Conservation (phyloP, 2,113 vertebrate species). For the Himantopus leucocephalus region DNA sequence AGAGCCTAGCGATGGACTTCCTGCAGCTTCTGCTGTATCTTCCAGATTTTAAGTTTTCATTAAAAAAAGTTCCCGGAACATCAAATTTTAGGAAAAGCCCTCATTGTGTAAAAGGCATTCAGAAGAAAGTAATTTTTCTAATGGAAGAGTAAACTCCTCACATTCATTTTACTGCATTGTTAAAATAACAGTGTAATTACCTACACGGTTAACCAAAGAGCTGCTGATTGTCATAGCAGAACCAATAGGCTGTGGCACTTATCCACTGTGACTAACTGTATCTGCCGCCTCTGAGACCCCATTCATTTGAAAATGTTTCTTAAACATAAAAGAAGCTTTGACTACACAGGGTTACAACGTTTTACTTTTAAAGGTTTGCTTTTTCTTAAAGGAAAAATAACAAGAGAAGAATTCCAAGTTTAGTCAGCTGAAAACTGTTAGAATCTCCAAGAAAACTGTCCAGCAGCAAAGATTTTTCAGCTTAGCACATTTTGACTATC, state of each 20-base stretch:
- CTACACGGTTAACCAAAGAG: not conserved
- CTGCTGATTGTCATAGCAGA: constrained; percentile 19
- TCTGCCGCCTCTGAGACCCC: not conserved
- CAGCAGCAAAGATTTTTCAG: not conserved
- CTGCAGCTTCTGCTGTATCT: not conserved
- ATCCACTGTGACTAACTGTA: constrained; percentile 38
- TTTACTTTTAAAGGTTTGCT: not conserved
- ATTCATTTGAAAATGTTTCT: not conserved
- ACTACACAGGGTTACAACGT: not conserved
- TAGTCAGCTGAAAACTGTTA: not conserved
- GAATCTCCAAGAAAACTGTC: not conserved
- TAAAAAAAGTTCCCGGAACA: not conserved
- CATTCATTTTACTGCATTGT: not conserved
- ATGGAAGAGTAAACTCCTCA: not conserved
- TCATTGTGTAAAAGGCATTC: not conserved
- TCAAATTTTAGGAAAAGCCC: not conserved
- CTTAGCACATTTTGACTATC: not conserved
- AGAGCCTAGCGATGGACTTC: not conserved
- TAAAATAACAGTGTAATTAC: not conserved
- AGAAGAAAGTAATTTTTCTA: not conserved
- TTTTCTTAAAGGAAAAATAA: not conserved
- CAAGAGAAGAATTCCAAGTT: not conserved
- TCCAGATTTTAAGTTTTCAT: not conserved
- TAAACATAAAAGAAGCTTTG: not conserved
- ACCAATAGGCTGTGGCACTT: constrained; percentile 11